Base-by-base conservation (phyloP, 1,140 invertebrate species). In the Neelides sp. region DNA sequence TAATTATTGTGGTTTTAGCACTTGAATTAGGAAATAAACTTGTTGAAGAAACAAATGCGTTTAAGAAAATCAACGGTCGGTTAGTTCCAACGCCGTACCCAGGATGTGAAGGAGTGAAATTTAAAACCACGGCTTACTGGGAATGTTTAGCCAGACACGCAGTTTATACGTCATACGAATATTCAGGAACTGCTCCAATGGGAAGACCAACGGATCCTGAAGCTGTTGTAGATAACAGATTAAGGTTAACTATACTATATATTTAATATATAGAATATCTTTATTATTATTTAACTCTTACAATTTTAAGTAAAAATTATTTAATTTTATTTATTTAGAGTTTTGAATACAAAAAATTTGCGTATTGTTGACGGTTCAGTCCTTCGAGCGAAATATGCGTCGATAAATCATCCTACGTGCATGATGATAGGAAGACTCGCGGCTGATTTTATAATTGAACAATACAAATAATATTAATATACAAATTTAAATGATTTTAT, bases 71-170 rank as follows among this genome's bases (percentile, higher is more conserved):
- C 22, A 39, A 48, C 8, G 47, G 34, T n/a, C 34, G 37, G 26
- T 39, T 54, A n/a, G 34, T 54, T 27, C 52, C 47, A 20, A 74
- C 76, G 3, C 79, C 82, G 2, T 65, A 86, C 52, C 83, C 84
- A 1, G 85, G 83, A n/a, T 91, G 86, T 62, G 78, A 74, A 49
- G 72, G 82, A 32, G 69, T 75, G 17, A 71, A 73, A 54, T 85
- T 86, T 62, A 77, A 75, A n/a, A 78, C 78, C 2, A 85, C 89
- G 54, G 74, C 74, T 4, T 91, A 88, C 61, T 79, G 85, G 71
- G 85, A 85, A 61, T 91, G 86, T 40, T 15, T 46, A 5, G 43
- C 19, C 2, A n/a, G 50, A 7, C 42, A 45, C 13, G 7, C 39
- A 7, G 37, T 43, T 4, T 20, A 15, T 7, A 52, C 50, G 8